These are phyloP conservation scores for Lepidocyrtoides sp. DNA, from an alignment of 2,888 invertebrate genomes.

Conservation along the genomic window DNA sequence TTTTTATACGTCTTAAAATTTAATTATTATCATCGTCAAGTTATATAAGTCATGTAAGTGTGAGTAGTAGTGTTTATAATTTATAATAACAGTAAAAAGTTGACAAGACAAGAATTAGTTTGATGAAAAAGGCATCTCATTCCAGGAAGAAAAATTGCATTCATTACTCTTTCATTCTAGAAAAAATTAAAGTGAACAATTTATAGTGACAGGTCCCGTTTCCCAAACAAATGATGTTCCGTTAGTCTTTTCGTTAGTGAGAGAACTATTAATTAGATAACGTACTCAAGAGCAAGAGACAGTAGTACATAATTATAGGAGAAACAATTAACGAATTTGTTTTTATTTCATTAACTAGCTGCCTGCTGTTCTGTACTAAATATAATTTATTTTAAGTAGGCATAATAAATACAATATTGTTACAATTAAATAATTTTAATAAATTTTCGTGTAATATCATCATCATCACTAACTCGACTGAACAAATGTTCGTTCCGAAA, in stretches of 20 bases:
- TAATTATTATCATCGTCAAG: not conserved
- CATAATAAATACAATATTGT: not conserved
- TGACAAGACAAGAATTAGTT: slow-evolving; percentile 30
- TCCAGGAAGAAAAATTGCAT: not conserved
- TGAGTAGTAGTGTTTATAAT: not conserved
- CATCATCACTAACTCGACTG: too few species aligned
- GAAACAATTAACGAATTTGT: not conserved
- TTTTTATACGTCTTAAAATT: too few species aligned
- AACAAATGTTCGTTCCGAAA: too few species aligned
- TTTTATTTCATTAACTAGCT: too few species aligned
- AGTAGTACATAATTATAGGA: not conserved
- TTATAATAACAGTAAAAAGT: not conserved
- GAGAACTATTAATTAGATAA: not conserved
- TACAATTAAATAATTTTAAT: too few species aligned
- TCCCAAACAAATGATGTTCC: not conserved
- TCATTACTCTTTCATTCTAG: not conserved
- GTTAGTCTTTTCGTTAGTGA: slow-evolving; percentile 41
- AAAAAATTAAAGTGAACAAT: not conserved
- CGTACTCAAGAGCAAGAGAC: not conserved
- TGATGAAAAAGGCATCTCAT: slow-evolving; percentile 9
- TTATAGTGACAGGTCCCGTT: slow-evolving; percentile 12
- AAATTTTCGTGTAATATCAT: too few species aligned
- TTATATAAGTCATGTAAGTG: not conserved
- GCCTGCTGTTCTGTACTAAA: not conserved
- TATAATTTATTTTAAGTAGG: not conserved